Percentiles rank a stretch among this genome's conserved stretches.
Conservation (phyloP, 2,113 vertebrate genomes). For the Emydura subglobosa region DNA sequence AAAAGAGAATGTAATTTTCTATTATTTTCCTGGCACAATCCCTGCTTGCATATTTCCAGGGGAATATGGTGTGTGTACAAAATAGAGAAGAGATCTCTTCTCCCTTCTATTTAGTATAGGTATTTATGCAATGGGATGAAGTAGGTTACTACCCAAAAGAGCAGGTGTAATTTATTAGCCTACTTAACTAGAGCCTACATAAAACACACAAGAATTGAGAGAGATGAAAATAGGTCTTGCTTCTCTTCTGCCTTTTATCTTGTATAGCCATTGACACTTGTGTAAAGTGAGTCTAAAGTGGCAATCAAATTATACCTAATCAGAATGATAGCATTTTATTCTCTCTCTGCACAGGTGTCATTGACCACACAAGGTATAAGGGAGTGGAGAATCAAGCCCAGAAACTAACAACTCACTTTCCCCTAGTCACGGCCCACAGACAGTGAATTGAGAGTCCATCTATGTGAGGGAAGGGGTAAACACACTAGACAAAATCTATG, state of each 20-base stretch:
- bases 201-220: background rate
- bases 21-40: background rate
- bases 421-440: background rate
- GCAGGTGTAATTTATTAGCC: background rate
- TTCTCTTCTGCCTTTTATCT: background rate
- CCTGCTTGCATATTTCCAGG: background rate
- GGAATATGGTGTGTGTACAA: background rate
- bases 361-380: no score
- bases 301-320: background rate
- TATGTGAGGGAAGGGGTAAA: background rate
- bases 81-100: background rate
- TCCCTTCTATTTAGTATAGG: background rate
- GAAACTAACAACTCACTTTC: background rate
- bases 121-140: background rate
- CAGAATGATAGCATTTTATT: background rate
- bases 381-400: background rate
- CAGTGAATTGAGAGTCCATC: background rate
- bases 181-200: background rate
- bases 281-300: background rate
- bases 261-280: background rate
- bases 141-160: background rate
- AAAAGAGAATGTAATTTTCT: background rate
- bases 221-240: background rate
- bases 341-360: background rate
- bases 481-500: background rate